Evolutionary conservation across 2,113 vertebrate species (phyloP).

Genomic region (Phyllostomus hastatus): DNA sequence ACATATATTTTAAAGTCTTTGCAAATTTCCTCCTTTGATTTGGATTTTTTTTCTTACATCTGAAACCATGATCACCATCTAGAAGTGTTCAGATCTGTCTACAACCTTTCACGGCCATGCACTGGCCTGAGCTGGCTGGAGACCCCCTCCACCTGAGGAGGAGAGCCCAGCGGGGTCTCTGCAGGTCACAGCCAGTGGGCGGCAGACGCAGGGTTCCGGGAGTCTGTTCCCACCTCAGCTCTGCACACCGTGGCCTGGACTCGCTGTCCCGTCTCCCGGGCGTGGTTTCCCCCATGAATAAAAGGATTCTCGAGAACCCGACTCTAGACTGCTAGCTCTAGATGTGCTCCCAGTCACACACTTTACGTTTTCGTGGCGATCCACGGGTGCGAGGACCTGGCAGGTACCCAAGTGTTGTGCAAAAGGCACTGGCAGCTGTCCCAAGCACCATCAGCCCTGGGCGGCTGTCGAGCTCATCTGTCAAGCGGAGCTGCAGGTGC

Average conservation of each 20-base stretch:
- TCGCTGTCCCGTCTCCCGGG: not conserved
- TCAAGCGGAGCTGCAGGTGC: accelerated
- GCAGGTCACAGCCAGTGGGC: accelerated
- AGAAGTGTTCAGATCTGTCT: accelerated
- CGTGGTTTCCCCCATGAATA: not conserved
- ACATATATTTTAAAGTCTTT: not conserved
- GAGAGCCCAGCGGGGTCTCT: accelerated
- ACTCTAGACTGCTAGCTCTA: accelerated
- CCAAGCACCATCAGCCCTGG: accelerated
- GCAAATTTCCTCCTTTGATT: not conserved
- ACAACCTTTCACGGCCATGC: accelerated
- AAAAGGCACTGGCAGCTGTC: accelerated
- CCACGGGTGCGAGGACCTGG: accelerated
- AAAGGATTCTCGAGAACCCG: not conserved
- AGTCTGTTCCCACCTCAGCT: accelerated
- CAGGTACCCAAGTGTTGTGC: accelerated
- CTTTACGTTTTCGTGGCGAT: accelerated
- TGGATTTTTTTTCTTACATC: not conserved
- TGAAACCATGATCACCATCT: accelerated
- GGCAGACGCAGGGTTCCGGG: not conserved
- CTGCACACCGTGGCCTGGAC: accelerated
- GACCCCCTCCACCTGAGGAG: not conserved
- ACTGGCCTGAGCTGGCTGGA: not conserved
- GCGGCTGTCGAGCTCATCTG: accelerated
- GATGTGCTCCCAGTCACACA: accelerated